These are phyloP conservation scores for Dryococelus australis DNA, from an alignment of 2,888 invertebrate species.

Conservation along the genomic window DNA sequence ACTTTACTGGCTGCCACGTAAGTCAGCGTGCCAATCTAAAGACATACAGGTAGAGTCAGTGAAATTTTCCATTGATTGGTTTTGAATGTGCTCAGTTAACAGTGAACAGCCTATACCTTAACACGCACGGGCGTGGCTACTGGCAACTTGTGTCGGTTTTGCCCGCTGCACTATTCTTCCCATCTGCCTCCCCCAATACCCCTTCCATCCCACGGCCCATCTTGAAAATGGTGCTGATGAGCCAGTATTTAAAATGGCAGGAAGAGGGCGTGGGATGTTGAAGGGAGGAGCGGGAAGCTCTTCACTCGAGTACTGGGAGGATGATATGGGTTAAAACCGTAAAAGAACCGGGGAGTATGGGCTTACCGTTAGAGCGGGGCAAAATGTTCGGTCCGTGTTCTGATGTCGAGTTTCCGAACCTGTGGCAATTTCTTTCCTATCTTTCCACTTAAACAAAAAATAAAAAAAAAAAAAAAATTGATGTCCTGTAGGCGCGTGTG, in stretches of 20 bases:
- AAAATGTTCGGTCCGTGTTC: neutral
- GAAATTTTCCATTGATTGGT: too few species aligned
- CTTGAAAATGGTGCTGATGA: constrained; percentile 22
- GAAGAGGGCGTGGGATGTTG: neutral
- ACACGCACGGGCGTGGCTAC: too few species aligned
- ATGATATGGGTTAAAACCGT: neutral
- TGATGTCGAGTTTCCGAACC: neutral
- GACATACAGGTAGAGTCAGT: too few species aligned
- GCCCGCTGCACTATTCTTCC: neutral
- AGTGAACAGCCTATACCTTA: too few species aligned
- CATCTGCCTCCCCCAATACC: neutral
- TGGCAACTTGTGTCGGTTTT: neutral
- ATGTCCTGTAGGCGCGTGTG: too few species aligned
- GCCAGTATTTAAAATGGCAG: constrained; percentile 22
- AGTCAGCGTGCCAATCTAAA: too few species aligned
- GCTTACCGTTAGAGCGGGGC: neutral
- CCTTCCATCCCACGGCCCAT: neutral
- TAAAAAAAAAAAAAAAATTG: too few species aligned
- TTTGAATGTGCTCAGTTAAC: too few species aligned
- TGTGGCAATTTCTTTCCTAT: neutral
- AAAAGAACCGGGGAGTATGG: neutral
- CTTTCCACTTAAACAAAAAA: too few species aligned
- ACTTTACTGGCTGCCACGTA: too few species aligned
- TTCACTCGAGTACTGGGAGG: neutral
- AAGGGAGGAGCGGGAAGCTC: neutral